A percentile compares a stretch with the other conserved stretches of the same genome.
Conservation (phyloP, 92 coral and sea anemone genomes). For the Palythoa grandiflora region DNA sequence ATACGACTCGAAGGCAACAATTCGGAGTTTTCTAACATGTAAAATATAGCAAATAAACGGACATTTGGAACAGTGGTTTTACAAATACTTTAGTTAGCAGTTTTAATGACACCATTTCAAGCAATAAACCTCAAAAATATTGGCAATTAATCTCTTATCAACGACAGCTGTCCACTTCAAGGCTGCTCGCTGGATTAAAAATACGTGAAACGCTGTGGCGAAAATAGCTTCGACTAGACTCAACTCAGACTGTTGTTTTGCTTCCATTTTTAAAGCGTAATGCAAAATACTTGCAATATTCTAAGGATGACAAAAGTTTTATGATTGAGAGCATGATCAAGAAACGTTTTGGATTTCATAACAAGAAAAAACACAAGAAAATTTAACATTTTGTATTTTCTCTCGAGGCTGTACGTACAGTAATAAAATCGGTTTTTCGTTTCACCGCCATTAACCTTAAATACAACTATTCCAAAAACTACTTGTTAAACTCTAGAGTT, state of each 20-base stretch:
- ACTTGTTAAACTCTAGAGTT: neutral
- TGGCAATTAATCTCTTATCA: neutral
- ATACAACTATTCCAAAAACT: neutral
- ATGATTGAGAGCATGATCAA: too few relatives aligned
- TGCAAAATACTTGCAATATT: too few relatives aligned
- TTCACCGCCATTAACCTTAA: neutral
- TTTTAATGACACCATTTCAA: neutral
- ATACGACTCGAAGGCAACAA: neutral
- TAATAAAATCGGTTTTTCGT: neutral
- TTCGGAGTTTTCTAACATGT: neutral
- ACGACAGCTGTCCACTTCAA: neutral
- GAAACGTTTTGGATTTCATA: too few relatives aligned
- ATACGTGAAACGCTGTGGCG: neutral
- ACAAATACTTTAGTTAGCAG: neutral
- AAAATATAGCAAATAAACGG: neutral
- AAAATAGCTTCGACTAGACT: neutral
- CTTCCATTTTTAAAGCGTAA: neutral
- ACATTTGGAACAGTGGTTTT: neutral
- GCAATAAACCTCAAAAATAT: neutral
- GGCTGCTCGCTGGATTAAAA: constrained; percentile 9
- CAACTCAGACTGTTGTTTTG: neutral
- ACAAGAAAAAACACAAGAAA: neutral
- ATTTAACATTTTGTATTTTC: neutral
- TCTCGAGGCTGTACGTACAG: too few relatives aligned
- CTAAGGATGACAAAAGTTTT: too few relatives aligned